Percentiles rank a stretch among this genome's conserved stretches.
Evolutionary conservation across 2,888 invertebrate species (phyloP).

Genomic region (Scaptomyza tumidula): DNA sequence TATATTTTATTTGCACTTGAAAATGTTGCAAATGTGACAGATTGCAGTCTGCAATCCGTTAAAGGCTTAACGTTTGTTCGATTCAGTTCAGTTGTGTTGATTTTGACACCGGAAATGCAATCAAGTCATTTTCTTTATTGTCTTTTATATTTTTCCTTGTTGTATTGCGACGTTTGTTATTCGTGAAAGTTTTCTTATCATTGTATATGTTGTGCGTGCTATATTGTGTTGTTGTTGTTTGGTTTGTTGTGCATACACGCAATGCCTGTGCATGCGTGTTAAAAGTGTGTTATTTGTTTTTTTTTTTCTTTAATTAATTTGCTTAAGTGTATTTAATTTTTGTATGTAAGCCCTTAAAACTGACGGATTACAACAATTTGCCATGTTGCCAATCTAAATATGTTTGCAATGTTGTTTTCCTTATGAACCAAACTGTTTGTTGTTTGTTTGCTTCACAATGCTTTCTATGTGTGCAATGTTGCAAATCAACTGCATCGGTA

Average conservation of each 20-base stretch:
- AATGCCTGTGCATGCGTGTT: background rate
- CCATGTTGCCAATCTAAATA: no score
- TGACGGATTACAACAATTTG: no score
- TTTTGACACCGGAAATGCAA: conserved; percentile 5
- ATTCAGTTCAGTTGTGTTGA: conserved; percentile 12
- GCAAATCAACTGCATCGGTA: background rate
- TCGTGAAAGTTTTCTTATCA: conserved; percentile 25
- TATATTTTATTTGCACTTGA: conserved; percentile 49
- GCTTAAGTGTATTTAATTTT: background rate
- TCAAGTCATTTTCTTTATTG: conserved; percentile 7
- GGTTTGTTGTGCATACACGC: conserved; percentile 11
- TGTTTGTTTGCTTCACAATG: background rate
- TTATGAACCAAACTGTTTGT: no score
- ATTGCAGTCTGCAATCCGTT: conserved; percentile 9
- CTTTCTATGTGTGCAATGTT: background rate
- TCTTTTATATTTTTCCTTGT: background rate
- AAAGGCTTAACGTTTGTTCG: conserved; percentile 14
- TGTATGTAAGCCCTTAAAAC: background rate
- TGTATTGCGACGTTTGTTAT: background rate
- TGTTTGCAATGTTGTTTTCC: no score
- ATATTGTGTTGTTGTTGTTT: conserved; percentile 33
- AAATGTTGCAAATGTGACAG: conserved; percentile 34
- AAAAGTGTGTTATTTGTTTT: conserved; percentile 7
- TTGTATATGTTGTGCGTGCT: conserved; percentile 22
- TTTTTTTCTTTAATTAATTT: conserved; percentile 12